A percentile compares a stretch with the other conserved stretches of the same genome.
These are phyloP conservation scores for Seison nebaliae DNA, from an alignment of 1,140 invertebrate genomes.

Conservation along the genomic window DNA sequence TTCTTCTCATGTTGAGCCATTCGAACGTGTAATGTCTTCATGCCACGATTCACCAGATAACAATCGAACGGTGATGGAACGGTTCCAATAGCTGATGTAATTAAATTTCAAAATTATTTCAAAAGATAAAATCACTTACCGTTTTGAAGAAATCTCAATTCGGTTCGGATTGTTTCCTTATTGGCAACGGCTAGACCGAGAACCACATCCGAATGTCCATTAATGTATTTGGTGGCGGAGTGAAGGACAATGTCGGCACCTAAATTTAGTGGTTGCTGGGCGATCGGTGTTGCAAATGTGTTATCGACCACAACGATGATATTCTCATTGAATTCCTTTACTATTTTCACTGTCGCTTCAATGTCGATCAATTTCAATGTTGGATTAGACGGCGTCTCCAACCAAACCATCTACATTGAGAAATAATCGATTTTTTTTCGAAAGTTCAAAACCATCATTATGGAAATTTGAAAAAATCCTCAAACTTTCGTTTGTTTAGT, in stretches of 20 bases:
- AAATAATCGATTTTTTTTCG: neutral
- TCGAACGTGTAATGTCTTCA: conserved; percentile 66
- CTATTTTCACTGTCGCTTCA: conserved; percentile 38
- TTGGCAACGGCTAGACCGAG: conserved; percentile 60
- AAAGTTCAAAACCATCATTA: neutral
- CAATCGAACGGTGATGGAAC: conserved; percentile 90
- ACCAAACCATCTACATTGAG: conserved; percentile 56
- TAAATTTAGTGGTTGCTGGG: conserved; percentile 49
- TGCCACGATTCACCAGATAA: conserved; percentile 61
- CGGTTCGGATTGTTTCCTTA: conserved; percentile 40
- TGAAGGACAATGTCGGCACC: conserved; percentile 74
- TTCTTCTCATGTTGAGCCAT: conserved; percentile 66
- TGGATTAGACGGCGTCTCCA: conserved; percentile 94
- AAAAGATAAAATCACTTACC: conserved; percentile 36
- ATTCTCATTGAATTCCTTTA: conserved; percentile 32
- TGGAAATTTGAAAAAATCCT: neutral
- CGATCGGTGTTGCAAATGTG: conserved; percentile 55
- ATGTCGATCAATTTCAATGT: conserved; percentile 69
- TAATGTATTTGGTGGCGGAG: conserved; percentile 90
- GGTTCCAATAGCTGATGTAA: conserved; percentile 42
- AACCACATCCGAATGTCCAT: conserved; percentile 78
- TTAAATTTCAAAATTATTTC: neutral
- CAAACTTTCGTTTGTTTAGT: conserved; percentile 60
- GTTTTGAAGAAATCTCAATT: conserved; percentile 61
- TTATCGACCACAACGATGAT: conserved; percentile 76